Percentiles rank a stretch among this genome's conserved stretches.
phyloP scores from a whole-genome alignment of 2,797 vertebrate species.

The Coreius guichenoti region DNA sequence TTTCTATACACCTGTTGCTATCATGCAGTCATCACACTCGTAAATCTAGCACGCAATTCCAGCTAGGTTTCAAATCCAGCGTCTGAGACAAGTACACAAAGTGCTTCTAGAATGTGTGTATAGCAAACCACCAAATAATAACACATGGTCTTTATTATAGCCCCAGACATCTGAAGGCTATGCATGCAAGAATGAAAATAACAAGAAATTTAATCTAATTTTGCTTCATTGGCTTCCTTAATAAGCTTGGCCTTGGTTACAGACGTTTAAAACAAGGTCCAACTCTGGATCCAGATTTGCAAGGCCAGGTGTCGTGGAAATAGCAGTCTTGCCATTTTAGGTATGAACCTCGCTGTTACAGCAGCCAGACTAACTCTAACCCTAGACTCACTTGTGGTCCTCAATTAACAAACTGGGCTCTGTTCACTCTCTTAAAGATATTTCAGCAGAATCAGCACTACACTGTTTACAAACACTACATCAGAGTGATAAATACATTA shows the following conservation, averaged over 20 bases:
- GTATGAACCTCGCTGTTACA: background rate
- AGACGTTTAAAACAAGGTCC: slow-evolving; percentile 44
- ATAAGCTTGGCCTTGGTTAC: slow-evolving; percentile 47
- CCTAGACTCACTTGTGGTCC: background rate
- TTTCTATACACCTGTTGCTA: slow-evolving; percentile 29
- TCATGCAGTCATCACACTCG: background rate
- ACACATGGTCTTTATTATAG: slow-evolving; percentile 54
- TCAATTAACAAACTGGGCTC: background rate
- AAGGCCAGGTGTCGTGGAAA: slow-evolving; percentile 48
- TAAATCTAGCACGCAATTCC: slow-evolving; percentile 11
- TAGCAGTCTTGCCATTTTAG: slow-evolving; percentile 21
- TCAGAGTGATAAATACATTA: background rate
- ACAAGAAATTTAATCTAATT: slow-evolving; percentile 56
- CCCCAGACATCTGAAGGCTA: slow-evolving; percentile 47
- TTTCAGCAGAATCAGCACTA: background rate
- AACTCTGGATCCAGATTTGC: slow-evolving; percentile 25
- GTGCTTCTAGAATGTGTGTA: slow-evolving; percentile 6
- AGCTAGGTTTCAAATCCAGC: background rate
- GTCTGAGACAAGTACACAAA: slow-evolving; percentile 15
- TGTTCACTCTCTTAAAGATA: background rate
- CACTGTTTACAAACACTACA: background rate
- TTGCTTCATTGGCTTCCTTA: slow-evolving; percentile 44
- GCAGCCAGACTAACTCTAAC: slow-evolving; percentile 18
- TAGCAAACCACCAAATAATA: slow-evolving; percentile 25
- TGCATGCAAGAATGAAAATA: slow-evolving; percentile 59